Evolutionary conservation across 2,888 invertebrate species (phyloP).

Genomic region (Acrocera orbiculus): DNA sequence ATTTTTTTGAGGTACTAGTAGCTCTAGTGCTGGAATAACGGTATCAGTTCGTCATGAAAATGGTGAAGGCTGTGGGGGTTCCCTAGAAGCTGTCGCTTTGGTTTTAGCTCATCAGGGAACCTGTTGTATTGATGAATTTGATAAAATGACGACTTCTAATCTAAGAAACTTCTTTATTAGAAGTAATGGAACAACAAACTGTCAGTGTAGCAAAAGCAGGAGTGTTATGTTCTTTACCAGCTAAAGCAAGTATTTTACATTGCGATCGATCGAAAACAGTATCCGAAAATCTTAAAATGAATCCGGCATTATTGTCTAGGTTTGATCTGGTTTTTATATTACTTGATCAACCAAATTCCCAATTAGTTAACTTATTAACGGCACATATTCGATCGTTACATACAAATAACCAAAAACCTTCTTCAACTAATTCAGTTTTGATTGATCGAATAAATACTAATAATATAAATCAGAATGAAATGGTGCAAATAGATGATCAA

Average conservation of each 20-base stretch:
- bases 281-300: constrained; percentile 74
- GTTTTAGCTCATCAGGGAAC: constrained; percentile 74
- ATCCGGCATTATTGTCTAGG: constrained; percentile 68
- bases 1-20: constrained; percentile 80
- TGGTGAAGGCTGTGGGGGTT: constrained; percentile 42
- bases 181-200: constrained; percentile 88
- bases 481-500: constrained; percentile 22
- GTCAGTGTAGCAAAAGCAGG: constrained; percentile 86
- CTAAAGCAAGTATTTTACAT: constrained; percentile 67
- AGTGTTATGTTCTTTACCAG: constrained; percentile 61
- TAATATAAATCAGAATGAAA: constrained; percentile 18
- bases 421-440: constrained; percentile 27
- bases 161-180: constrained; percentile 68
- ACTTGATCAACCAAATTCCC: constrained; percentile 65
- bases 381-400: constrained; percentile 65
- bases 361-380: constrained; percentile 21
- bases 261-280: constrained; percentile 78
- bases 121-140: constrained; percentile 92
- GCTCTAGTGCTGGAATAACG: constrained; percentile 61
- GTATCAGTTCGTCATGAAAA: constrained; percentile 60
- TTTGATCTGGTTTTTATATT: constrained; percentile 88
- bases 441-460: constrained; percentile 18
- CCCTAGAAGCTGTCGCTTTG: constrained; percentile 74
- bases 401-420: constrained; percentile 30
- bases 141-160: constrained; percentile 70